These are phyloP conservation scores for Chromoteleia sp. DNA, from an alignment of 2,888 invertebrate genomes.

Conservation along the genomic window DNA sequence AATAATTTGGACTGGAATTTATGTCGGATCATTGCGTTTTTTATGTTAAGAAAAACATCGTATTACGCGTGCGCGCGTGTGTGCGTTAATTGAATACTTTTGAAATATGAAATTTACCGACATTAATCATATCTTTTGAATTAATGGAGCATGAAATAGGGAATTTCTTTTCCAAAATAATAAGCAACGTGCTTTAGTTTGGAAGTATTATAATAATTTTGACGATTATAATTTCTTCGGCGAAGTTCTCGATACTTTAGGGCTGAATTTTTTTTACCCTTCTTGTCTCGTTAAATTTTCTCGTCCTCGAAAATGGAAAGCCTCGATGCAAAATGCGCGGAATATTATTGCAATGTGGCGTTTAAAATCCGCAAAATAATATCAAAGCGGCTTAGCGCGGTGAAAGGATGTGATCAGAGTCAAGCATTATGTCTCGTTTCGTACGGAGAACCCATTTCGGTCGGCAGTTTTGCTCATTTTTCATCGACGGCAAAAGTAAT, in stretches of 20 bases:
- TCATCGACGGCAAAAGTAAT: slow-evolving; percentile 66
- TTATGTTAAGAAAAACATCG: background rate
- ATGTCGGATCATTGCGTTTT: background rate
- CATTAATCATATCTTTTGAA: background rate
- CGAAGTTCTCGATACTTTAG: background rate
- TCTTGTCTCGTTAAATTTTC: slow-evolving; percentile 20
- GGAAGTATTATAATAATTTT: no score
- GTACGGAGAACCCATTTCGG: slow-evolving; percentile 43
- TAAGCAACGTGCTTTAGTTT: no score
- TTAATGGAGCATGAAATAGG: no score
- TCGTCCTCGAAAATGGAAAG: slow-evolving; percentile 18
- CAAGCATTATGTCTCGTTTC: slow-evolving; percentile 50
- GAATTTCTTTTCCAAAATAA: no score
- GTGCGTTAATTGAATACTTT: no score
- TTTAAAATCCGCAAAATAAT: slow-evolving; percentile 45
- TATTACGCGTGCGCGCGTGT: background rate
- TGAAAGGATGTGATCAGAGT: slow-evolving; percentile 47
- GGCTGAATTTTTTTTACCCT: no score
- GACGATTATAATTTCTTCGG: no score
- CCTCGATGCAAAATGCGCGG: slow-evolving; percentile 14
- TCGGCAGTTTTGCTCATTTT: slow-evolving; percentile 61
- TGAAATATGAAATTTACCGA: no score
- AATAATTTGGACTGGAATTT: background rate
- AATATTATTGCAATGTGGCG: slow-evolving; percentile 41
- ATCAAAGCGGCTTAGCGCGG: slow-evolving; percentile 35